Percentiles rank a stretch among this genome's conserved stretches.
Conservation (phyloP, 2,888 invertebrate genomes). For the Mamestra brassicae region DNA sequence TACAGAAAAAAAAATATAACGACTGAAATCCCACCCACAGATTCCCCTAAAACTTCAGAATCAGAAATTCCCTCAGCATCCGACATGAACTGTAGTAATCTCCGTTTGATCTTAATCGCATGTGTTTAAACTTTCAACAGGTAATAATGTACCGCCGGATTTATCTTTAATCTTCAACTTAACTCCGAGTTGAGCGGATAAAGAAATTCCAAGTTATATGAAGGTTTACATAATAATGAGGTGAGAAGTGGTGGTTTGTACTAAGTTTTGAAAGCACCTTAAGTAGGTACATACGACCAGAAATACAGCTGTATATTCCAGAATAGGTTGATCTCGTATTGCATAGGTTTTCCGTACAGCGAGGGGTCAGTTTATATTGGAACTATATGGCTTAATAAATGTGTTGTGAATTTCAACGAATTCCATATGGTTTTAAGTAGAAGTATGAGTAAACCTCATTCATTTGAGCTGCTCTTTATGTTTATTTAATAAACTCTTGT, state of each 20-base stretch:
- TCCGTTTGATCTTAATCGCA: constrained; percentile 55
- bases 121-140: constrained; percentile 60
- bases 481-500: neutral
- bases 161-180: constrained; percentile 55
- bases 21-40: neutral
- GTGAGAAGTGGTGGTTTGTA: neutral
- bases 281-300: neutral
- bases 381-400: neutral
- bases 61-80: constrained; percentile 2
- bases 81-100: constrained; percentile 31
- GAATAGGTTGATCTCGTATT: neutral
- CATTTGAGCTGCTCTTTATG: neutral
- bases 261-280: constrained; percentile 25
- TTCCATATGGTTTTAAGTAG: neutral
- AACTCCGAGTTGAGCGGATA: constrained; percentile 31
- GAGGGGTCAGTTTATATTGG: neutral
- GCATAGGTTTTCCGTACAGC: neutral
- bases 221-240: constrained; percentile 41
- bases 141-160: constrained; percentile 30
- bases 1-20: neutral
- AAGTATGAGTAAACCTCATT: neutral
- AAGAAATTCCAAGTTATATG: constrained; percentile 53
- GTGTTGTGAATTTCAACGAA: neutral
- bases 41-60: neutral
- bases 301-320: neutral